A percentile compares a stretch with the other conserved stretches of the same genome.
These are phyloP conservation scores for Castor canadensis DNA, from an alignment of 2,113 vertebrate genomes.

Conservation along the genomic window DNA sequence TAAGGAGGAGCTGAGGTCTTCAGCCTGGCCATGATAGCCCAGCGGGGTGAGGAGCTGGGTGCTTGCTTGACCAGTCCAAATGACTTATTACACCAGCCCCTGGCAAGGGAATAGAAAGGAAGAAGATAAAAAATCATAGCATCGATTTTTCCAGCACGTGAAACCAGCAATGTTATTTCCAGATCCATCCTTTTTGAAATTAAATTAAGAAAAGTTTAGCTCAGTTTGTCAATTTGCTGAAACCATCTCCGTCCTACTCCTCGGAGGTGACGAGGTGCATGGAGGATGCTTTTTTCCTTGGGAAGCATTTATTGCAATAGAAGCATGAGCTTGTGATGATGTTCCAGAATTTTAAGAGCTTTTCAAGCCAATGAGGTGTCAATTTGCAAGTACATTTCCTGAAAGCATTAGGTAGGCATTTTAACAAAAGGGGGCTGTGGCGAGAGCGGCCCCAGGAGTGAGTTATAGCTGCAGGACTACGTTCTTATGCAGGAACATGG, in stretches of 20 bases:
- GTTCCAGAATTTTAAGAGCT: conserved; percentile 68
- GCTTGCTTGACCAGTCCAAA: conserved; percentile 70
- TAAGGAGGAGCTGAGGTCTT: neutral
- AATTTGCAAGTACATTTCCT: conserved; percentile 47
- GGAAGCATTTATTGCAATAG: conserved; percentile 56
- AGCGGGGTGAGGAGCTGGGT: neutral
- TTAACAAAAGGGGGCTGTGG: neutral
- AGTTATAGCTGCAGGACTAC: neutral
- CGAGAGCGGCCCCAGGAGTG: neutral
- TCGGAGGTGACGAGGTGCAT: neutral
- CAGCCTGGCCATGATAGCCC: conserved; percentile 1
- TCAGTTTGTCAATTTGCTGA: conserved; percentile 75
- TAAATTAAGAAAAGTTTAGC: conserved; percentile 77
- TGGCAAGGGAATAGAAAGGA: conserved; percentile 68
- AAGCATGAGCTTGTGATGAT: conserved; percentile 51
- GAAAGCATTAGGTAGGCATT: conserved; percentile 46
- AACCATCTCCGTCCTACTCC: conserved; percentile 45
- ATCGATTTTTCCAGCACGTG: conserved; percentile 82
- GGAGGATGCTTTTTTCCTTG: neutral
- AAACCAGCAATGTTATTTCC: conserved; percentile 81
- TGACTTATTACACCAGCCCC: conserved; percentile 79
- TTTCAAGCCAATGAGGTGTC: conserved; percentile 56
- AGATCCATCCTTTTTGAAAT: conserved; percentile 80
- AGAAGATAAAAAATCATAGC: conserved; percentile 81
- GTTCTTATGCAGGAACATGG: neutral